Evolutionary conservation across 2,888 invertebrate species (phyloP), one percentile per base, ranked within the genome.

Genomic region (Pseudococcus jackbeardsleyi): DNA sequence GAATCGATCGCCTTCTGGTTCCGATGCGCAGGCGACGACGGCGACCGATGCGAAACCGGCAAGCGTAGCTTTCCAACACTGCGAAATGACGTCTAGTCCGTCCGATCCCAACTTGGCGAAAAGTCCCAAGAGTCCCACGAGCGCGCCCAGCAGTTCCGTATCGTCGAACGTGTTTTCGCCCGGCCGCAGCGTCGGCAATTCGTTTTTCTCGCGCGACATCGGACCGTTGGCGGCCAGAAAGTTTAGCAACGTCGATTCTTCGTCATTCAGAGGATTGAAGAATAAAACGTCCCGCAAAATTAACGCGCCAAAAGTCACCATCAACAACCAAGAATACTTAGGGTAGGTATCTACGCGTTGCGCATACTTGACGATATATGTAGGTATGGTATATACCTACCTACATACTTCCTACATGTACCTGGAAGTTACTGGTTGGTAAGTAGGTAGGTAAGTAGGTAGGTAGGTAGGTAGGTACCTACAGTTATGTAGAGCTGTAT

Each of bases 201-300:
- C 89, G n/a, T 77, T 89, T 54, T 82, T 89, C 42, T 89, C 86
- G 15, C 33, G 85, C 19, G 86, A 89, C 54, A 86, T 89, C 33
- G 89, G 89, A 9, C 89, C 86, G 42, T 4, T 89, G 5, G 89
- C 89, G 3, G 89, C 89, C 0, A 64, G 86, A 17, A 85, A 86
- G 59, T 89, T 89, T 59, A 89, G 79, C 54, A 86, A 89, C 42
- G 85, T 86, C 59, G 89, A 86, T 15, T 46, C 79, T 39, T 89
- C 89, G 11, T 86, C 89, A 39, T 86, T 86, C 79, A 39, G 48
- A 17, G 88, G 85, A 0, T 9, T 64, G 0, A 88, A 64, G n/a
- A 46, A 39, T 22, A 88, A 68, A 84, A n/a, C 22, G 0, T 12
- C 1, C 15, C 19, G 15, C 8, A 88, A 59, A 82, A 33, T 84